Base-by-base conservation (phyloP, 2,113 vertebrate genomes). In the Marmota monax region DNA sequence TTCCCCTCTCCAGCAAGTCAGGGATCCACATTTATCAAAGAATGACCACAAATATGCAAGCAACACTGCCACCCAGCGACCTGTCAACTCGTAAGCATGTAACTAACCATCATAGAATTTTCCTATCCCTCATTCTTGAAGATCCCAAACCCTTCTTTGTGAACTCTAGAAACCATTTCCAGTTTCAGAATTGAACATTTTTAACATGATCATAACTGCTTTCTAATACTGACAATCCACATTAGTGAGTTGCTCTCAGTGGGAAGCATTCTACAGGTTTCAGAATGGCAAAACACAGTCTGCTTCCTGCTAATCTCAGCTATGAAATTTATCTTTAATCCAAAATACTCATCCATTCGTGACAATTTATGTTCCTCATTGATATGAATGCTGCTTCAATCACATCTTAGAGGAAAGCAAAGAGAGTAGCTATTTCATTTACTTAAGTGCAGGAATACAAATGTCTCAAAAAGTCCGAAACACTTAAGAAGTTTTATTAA, bases 401-500 rank as follows among this genome's bases (percentile, higher is more conserved):
- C 74, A 89, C 17, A 82, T 88, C 69, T 79, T 72, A 94, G 45
- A 95, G 45, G 48, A 85, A 90, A 80, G n/a, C 27, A 88, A 53
- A 53, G 45, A 87, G 16, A 29, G 20, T 56, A 32, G 3, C 32
- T 18, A 67, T 86, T 86, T 89, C 48, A 90, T 74, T 92, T 94
- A 96, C 34, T 76, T 53, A 90, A 86, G 77, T 80, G 80, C 29
- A 96, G 32, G 9, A 96, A 95, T 86, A 96, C 63, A 94, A 82
- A 65, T 67, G 95, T 39, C 42, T 90, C 73, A 92, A 48, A 90
- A 95, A 92, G 76, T 97, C 90, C 85, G 97, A 97, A 96, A 97
- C 93, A 94, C 92, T 97, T 96, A 98, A 96, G 96, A 92, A 95
- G 77, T 97, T 99, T 99, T 99, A 99, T 99, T 99, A 97, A 98